Conservation (phyloP, 2,113 vertebrate species). For the Xenopus borealis region DNA sequence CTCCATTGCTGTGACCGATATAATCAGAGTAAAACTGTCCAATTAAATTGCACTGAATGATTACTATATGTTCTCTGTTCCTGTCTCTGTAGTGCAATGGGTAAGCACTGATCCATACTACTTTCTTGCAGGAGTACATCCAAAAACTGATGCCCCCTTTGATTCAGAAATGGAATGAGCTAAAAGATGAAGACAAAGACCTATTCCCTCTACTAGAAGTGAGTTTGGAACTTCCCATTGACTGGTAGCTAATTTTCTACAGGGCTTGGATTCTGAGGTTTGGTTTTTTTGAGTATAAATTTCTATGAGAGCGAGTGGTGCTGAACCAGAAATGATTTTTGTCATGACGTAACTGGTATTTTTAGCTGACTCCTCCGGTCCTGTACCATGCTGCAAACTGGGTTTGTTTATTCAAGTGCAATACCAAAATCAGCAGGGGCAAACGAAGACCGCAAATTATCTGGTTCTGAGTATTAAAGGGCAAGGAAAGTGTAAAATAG, state of each 20-base stretch:
- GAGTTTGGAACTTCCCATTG: slow-evolving; percentile 30
- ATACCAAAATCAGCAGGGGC: too few species aligned
- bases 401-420: too few species aligned
- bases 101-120: background rate
- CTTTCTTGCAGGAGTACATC: slow-evolving; percentile 76
- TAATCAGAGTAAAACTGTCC: too few species aligned
- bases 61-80: background rate
- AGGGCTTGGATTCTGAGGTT: too few species aligned
- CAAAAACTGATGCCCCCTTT: slow-evolving; percentile 91
- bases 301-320: background rate
- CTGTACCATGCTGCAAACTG: too few species aligned
- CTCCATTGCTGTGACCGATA: too few species aligned
- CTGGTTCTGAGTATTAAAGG: too few species aligned
- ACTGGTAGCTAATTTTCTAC: too few species aligned
- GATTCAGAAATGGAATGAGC: slow-evolving; percentile 91
- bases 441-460: too few species aligned
- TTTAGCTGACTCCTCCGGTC: too few species aligned
- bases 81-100: background rate
- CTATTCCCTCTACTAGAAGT: slow-evolving; percentile 87
- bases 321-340: slow-evolving; percentile 30
- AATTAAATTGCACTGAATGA: too few species aligned
- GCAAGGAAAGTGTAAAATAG: too few species aligned
- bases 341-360: slow-evolving; percentile 4
- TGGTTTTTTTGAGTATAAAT: background rate
- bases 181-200: slow-evolving; percentile 92